Evolutionary conservation across 2,113 vertebrate species (phyloP).

Genomic region (Piaya cayana): DNA sequence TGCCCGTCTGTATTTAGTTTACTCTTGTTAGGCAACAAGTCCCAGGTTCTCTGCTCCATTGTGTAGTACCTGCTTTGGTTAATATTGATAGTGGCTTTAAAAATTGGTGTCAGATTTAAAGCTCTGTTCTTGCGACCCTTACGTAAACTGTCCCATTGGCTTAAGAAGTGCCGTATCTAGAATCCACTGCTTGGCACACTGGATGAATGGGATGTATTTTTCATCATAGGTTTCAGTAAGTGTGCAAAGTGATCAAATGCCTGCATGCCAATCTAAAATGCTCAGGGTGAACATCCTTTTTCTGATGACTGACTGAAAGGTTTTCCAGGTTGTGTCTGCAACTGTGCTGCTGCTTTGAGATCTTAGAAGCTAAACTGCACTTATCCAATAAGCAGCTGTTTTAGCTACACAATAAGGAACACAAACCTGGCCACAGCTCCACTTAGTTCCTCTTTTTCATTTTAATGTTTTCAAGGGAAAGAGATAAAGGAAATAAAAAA

Average conservation of each 20-base stretch:
- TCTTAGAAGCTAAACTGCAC: background rate
- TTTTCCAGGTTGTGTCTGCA: background rate
- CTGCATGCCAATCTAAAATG: no score
- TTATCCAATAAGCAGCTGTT: background rate
- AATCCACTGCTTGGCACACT: fast-evolving
- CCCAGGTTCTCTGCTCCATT: background rate
- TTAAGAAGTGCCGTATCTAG: background rate
- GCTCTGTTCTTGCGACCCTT: background rate
- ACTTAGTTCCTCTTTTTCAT: background rate
- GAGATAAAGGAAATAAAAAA: background rate
- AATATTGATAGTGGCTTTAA: background rate
- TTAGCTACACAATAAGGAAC: background rate
- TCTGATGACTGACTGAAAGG: no score
- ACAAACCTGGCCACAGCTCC: background rate
- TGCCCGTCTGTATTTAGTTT: background rate
- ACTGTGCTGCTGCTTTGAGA: background rate
- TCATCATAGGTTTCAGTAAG: no score
- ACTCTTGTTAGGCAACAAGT: background rate
- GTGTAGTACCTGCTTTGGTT: background rate
- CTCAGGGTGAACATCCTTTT: no score
- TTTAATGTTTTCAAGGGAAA: background rate
- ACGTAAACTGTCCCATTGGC: background rate
- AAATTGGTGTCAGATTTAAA: background rate
- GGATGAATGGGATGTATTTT: no score
- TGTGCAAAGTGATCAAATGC: no score